Base-by-base conservation (phyloP, 2,113 vertebrate genomes). In the Pao palembangensis region DNA sequence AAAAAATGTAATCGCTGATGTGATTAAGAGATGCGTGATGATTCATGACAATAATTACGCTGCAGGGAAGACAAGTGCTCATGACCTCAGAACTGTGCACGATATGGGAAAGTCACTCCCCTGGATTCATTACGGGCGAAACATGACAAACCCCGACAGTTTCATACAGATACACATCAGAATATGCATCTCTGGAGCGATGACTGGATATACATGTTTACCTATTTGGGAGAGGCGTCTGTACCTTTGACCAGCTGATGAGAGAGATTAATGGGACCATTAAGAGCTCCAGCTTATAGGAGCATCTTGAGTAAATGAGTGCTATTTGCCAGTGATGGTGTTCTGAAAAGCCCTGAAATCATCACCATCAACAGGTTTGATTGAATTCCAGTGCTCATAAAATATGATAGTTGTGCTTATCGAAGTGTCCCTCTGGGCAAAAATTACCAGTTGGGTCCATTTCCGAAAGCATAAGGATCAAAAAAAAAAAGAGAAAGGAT, bases 11-110 rank as follows among this genome's bases (percentile, higher is more conserved):
- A 88, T 79, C 71, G 43, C 81, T 78, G 71, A 87, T 84, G 82
- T 83, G 78, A 87, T 89, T 82, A 87, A 79, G 69, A 80, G 78
- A 80, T 78, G 59, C 55, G 42, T 62, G 64, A 72, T 80, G 80
- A 89, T 89, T 89, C 81, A 83, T 84, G 79, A 85, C 86, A 81
- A 85, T 84, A 83, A 83, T 76, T 75, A 72, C 52, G 67, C 67
- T 78, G 61, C 49, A 59, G 70, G 64, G 62, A 38, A 62, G 63
- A 69, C 83, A 75, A 84, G 69, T 17, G 43, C 74, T 56, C n/a
- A 46, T 69, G 80, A 87, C 80, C 81, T 80, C 64, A 64, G 77
- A 75, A 83, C 69, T 41, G 49, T 51, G 63, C 51, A n/a, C 41
- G 58, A 79, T 66, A 67, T 2, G 28, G 54, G 47, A 69, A 75